Conservation (phyloP, 30 jellyfish, hydroid and myxozoan genomes). For the Phacellophora camtschatica region DNA sequence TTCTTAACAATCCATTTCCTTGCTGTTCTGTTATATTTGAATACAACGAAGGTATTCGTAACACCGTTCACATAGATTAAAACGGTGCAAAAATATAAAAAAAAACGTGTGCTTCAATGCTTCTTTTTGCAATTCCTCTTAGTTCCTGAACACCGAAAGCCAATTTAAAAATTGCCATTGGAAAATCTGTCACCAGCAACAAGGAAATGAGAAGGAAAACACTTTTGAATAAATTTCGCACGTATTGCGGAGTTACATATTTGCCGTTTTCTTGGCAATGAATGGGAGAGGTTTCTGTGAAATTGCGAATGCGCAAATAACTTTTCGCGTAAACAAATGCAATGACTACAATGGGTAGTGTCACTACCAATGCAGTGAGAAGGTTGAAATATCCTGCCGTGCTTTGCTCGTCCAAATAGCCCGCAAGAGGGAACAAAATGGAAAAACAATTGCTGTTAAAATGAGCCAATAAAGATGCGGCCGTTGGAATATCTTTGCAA, state of each 20-base stretch:
- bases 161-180: neutral
- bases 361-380: neutral
- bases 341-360: neutral
- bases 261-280: neutral
- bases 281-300: neutral
- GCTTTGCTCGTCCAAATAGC: neutral
- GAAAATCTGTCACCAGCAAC: neutral
- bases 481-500: neutral
- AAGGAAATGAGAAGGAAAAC: neutral
- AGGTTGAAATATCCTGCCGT: neutral
- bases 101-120: no score
- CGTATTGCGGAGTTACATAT: neutral
- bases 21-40: no score
- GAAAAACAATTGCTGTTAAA: no score
- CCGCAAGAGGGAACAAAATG: no score
- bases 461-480: neutral
- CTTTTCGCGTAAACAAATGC: neutral
- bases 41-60: no score
- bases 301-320: neutral
- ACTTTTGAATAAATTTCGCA: neutral
- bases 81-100: no score
- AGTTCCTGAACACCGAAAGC: neutral
- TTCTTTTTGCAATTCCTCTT: no score
- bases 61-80: no score
- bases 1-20: no score